Conservation (phyloP, 2,113 vertebrate genomes). For the Bos indicus region DNA sequence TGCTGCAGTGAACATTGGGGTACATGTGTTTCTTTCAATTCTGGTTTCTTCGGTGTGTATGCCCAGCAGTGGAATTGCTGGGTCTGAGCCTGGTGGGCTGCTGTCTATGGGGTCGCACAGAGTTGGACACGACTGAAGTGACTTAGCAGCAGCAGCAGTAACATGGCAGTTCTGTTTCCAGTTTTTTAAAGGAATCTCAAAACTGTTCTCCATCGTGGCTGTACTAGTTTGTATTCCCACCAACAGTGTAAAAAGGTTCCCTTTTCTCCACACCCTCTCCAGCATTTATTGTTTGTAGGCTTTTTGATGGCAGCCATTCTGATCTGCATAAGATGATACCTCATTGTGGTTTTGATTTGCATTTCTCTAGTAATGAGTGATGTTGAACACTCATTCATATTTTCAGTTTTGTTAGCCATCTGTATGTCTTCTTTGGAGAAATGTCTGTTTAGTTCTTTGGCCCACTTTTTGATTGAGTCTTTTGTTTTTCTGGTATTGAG, state of each 20-base stretch:
- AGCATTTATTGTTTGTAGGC: not conserved
- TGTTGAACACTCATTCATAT: not conserved
- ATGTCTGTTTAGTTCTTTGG: not conserved
- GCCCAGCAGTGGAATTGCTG: not conserved
- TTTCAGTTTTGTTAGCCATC: not conserved
- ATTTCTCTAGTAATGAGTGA: not conserved
- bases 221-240: not conserved
- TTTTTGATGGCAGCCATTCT: not conserved
- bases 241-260: not conserved
- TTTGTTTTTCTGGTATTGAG: not conserved
- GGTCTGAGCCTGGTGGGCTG: not conserved
- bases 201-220: not conserved
- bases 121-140: too few relatives aligned
- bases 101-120: too few relatives aligned
- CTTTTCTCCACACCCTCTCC: not conserved
- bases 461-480: not conserved
- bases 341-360: not conserved
- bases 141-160: too few relatives aligned
- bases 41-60: not conserved
- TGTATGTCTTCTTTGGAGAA: not conserved
- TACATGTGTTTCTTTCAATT: not conserved
- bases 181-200: not conserved
- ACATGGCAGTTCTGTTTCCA: not conserved
- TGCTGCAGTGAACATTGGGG: not conserved
- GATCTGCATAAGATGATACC: not conserved